phyloP scores from a whole-genome alignment of 2,113 vertebrate genomes.

The Vulpes vulpes region DNA sequence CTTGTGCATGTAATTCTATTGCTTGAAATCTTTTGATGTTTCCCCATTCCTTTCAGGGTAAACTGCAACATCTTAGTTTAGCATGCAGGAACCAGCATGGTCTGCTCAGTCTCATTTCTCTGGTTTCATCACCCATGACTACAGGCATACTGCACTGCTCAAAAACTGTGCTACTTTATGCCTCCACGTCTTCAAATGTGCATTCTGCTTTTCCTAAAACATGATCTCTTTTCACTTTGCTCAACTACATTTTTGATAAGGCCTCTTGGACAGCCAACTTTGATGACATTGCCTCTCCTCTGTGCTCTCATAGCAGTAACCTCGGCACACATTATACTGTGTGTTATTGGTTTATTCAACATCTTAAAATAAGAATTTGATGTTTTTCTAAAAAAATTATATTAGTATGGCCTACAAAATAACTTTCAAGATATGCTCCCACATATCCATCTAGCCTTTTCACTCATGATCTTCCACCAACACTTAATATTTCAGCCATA shows the following conservation, averaged over 20 bases:
- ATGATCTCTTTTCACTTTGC: background rate
- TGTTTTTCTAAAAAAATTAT: background rate
- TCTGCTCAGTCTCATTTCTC: background rate
- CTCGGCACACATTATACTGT: background rate
- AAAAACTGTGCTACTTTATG: background rate
- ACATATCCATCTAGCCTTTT: background rate
- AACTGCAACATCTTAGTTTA: background rate
- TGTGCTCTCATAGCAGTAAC: background rate
- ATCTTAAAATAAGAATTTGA: background rate
- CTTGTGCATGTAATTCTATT: background rate
- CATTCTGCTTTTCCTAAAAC: background rate
- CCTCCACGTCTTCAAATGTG: background rate
- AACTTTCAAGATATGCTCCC: background rate
- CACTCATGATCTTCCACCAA: background rate
- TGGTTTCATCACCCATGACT: background rate
- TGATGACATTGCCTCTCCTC: background rate
- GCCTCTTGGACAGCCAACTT: background rate
- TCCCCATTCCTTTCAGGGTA: background rate
- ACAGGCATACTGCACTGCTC: background rate
- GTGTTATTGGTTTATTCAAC: background rate
- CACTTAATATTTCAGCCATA: background rate
- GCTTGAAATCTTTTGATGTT: background rate
- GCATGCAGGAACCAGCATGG: background rate
- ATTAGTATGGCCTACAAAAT: background rate
- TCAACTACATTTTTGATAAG: background rate